Percentiles rank a stretch among this genome's conserved stretches.
These are phyloP conservation scores for Piprites chloris DNA, from an alignment of 2,113 vertebrate species.

Conservation along the genomic window DNA sequence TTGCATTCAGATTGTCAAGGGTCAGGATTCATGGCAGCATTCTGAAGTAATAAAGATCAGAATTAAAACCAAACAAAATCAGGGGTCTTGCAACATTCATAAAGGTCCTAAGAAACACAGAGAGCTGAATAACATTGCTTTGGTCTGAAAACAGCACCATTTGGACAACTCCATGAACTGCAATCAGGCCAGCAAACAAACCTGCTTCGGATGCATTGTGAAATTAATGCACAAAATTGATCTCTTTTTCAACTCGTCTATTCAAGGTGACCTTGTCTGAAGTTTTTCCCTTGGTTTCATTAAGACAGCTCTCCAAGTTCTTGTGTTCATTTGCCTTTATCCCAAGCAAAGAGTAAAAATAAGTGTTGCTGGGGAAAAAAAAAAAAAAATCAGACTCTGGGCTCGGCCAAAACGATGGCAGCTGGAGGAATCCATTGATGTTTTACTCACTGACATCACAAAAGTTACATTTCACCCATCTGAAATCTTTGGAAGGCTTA, in stretches of 20 bases:
- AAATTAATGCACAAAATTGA: not conserved
- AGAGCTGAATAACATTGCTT: rapidly evolving
- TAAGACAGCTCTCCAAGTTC: not conserved
- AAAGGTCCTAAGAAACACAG: not conserved
- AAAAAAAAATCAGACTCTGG: not conserved
- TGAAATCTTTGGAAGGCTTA: not conserved
- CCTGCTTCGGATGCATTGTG: not conserved
- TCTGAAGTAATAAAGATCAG: not conserved
- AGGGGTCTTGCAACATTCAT: rapidly evolving
- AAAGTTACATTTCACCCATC: not conserved
- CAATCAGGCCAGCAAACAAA: not conserved
- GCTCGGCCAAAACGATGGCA: not conserved
- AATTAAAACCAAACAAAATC: not conserved
- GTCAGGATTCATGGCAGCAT: not conserved
- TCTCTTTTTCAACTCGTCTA: rapidly evolving
- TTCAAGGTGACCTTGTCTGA: not conserved
- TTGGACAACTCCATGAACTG: not conserved
- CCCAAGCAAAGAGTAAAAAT: not conserved
- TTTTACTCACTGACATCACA: not conserved
- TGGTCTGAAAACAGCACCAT: not conserved
- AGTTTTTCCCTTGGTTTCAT: not conserved
- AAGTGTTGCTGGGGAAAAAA: not conserved
- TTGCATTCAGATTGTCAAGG: not conserved
- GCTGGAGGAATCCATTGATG: not conserved
- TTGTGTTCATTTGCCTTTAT: not conserved